Evolutionary conservation across 2,113 vertebrate species (phyloP), one percentile per base, ranked within the genome.

Genomic region (Chinchilla lanigera): DNA sequence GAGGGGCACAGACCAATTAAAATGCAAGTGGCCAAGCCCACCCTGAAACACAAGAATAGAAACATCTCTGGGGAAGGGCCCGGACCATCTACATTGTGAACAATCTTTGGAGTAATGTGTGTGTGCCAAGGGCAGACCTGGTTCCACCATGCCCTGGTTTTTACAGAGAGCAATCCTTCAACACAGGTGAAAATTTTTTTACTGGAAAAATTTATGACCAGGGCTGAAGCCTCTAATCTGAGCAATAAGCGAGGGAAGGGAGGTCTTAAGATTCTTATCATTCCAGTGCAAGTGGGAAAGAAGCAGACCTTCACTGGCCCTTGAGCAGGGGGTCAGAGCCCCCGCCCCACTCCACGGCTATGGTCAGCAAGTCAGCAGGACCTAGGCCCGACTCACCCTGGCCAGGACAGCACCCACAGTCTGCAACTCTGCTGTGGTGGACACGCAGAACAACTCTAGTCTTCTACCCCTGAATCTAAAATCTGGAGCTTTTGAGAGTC

Each of bases 1-100:
- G 30, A 75, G 78, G 24, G 60, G 44, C 86, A 85, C 2, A 56
- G 69, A 35, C 26, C 52, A 47, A 44, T 52, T 93, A 38, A 80
- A 94, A 94, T 7, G 20, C 80, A 87, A 58, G 52, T 33, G 61
- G 87, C 81, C 75, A 52, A 78, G 87, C 88, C 95, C 35, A 92
- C 69, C 75, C 52, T 14, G 69, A 97, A 97, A 88, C 56, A 91
- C 81, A 67, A 33, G 30, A 41, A 81, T 58, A 61, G 7, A 47
- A 81, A 84, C 67, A 26, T 41, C 69, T 90, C 52, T 71, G 44
- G 41, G 30, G 35, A 11, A 26, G 7, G 50, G 12, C 24, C 17
- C 3, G 7, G 44, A n/a, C 61, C 71, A 86, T 41, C 41, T 44
- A 60, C 47, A 73, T 35, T 47, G 26, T 41, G 28, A 94, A 78